Base-by-base conservation (phyloP, 2,797 vertebrate species). In the Gallirallus australis region DNA sequence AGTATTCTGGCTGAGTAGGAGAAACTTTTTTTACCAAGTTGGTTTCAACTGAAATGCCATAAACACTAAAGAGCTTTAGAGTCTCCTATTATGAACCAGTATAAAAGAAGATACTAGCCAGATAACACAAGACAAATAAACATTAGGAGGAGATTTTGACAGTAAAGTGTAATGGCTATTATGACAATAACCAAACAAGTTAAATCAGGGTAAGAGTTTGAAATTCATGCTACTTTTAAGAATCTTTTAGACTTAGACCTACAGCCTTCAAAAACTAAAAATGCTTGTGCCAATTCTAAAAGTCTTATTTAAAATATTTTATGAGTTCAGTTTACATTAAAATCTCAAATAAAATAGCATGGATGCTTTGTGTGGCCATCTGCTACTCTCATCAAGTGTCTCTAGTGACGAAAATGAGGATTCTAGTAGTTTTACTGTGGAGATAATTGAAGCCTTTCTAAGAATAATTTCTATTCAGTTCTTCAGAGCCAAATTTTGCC, bases 401-500 rank as follows among this genome's bases (percentile, higher is more conserved):
- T 95, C 96, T 85, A 97, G 95, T 95, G 96, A 97, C 92, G 91
- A 96, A 97, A 97, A 93, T 96, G 96, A 97, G 96, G 93, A 97
- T 91, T 95, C 93, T 97, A 94, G 95, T 97, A 97, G 95, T 96
- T 97, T 97, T 93, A 84, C 92, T 94, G 81, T 89, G 78, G 95
- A 97, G 93, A 96, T 97, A 97, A 98, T 97, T 97, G 97, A 97
- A 96, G 95, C 96, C 95, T 97, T 98, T 97, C 97, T 97, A 97
- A 97, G 97, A 97, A 97, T 97, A 97, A 97, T 97, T 98, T 97
- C 96, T 97, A 97, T 97, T 97, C 96, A 96, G 73, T 95, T 93
- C 95, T 96, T 97, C 61, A 92, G 81, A 97, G 95, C 93, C 96
- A 97, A 97, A 97, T 96, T 97, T 96, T 96, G 84, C 96, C 96